Evolutionary conservation across 2,888 invertebrate genomes (phyloP), one percentile per base, ranked within the genome.

Genomic region (Liopterus haemorrhoidalis): DNA sequence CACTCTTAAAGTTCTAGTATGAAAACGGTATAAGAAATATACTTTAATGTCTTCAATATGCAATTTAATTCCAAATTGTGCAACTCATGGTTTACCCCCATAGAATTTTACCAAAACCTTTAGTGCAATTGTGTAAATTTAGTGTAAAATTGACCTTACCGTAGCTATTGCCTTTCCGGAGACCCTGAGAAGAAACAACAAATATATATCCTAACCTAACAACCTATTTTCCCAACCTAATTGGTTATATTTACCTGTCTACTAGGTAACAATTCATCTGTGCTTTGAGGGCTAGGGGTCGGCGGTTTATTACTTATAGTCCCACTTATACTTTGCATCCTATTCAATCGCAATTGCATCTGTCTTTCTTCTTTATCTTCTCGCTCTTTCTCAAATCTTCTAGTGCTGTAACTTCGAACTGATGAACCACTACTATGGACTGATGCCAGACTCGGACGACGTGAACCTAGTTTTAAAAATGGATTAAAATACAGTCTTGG

Each of bases 391-490:
- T 89, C 89, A 68, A 85, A 85, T 51, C 84, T 75, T 64, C 80
- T 78, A 56, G 84, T 77, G 62, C 87, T 86, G 69, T 85, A 88
- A 68, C 87, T 88, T 63, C 85, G 78, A 52, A 86, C 78, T 38
- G 88, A 89, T 49, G 84, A 87, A 57, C 82, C 81, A 65, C 82
- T 83, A 74, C 88, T 88, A 66, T 89, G 88, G 59, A 89, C 75
- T 52, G 88, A 89, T 55, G 82, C 84, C 74, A 88, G 72, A 76
- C 88, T 87, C 72, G 88, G 87, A 74, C 88, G 81, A 75, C 88
- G 77, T 64, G 87, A 87, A 77, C 87, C 88, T 88, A 45, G 33
- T 20, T n/a, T n/a, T n/a, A n/a, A n/a, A n/a, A n/a, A n/a, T n/a
- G n/a, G 21, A 31, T 51, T 18, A 27, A 19, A 28, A 41, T 22